These are phyloP conservation scores for Okamejei kenojei DNA, from an alignment of 2,797 vertebrate species.

Conservation along the genomic window DNA sequence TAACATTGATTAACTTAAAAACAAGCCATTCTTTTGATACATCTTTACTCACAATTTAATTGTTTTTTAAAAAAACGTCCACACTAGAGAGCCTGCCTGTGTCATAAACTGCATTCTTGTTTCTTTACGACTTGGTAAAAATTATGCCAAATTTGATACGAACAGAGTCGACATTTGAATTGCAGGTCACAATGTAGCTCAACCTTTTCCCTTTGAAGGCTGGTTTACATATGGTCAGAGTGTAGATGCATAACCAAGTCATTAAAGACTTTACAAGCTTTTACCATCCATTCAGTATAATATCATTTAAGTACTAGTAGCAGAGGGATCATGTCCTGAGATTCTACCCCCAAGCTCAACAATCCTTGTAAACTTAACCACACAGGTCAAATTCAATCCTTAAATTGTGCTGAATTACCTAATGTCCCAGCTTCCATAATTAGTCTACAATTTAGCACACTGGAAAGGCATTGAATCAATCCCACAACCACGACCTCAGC, in stretches of 20 bases:
- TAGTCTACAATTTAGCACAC: background rate
- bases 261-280: background rate
- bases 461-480: background rate
- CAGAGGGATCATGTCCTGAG: background rate
- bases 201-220: too few relatives aligned
- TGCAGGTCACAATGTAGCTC: background rate
- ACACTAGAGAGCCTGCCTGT: background rate
- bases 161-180: background rate
- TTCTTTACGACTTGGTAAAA: background rate
- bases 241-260: too few relatives aligned
- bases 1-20: too few relatives aligned
- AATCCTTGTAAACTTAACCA: background rate
- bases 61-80: background rate
- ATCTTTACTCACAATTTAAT: too few relatives aligned
- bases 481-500: background rate
- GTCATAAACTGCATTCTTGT: background rate
- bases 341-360: background rate
- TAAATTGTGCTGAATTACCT: background rate
- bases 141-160: background rate
- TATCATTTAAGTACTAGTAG: too few relatives aligned
- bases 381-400: background rate
- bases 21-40: background rate
- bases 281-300: background rate
- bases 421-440: background rate
- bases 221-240: background rate